Evolutionary conservation across 2,888 invertebrate species (phyloP).

Genomic region (Scaptomyza flava): DNA sequence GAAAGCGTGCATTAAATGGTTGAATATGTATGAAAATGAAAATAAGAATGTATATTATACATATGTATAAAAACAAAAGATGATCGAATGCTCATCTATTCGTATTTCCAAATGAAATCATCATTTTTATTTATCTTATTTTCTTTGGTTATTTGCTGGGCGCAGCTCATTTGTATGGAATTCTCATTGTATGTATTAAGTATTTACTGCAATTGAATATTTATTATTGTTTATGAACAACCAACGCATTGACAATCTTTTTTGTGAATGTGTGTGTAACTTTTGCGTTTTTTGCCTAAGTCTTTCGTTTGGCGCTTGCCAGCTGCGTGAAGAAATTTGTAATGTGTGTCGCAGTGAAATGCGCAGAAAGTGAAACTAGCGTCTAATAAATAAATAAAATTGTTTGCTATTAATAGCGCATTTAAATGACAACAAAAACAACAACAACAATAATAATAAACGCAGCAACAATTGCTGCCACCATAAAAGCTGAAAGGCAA

Average conservation of each 20-base stretch:
- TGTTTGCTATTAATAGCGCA: slow-evolving; percentile 74
- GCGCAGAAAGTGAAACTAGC: slow-evolving; percentile 71
- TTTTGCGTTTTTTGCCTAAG: slow-evolving; percentile 69
- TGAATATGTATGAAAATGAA: no score
- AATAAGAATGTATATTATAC: background rate
- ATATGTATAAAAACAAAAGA: background rate
- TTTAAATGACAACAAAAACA: slow-evolving; percentile 63
- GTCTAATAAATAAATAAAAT: slow-evolving; percentile 75
- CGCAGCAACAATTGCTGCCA: slow-evolving; percentile 15
- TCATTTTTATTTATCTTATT: slow-evolving; percentile 1
- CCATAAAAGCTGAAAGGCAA: slow-evolving; percentile 48
- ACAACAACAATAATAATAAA: slow-evolving; percentile 23
- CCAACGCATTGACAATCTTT: slow-evolving; percentile 3
- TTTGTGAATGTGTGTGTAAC: slow-evolving; percentile 30
- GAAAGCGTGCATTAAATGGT: no score
- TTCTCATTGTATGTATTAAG: slow-evolving; percentile 33
- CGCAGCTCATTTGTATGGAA: slow-evolving; percentile 58
- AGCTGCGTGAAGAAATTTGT: slow-evolving; percentile 65
- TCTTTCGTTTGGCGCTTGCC: slow-evolving; percentile 49
- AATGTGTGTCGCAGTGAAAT: slow-evolving; percentile 65
- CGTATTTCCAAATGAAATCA: slow-evolving; percentile 10
- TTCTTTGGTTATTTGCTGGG: slow-evolving; percentile 21
- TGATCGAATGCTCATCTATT: background rate
- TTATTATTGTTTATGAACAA: slow-evolving; percentile 18
- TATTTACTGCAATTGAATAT: slow-evolving; percentile 52